phyloP scores from a whole-genome alignment of 2,888 invertebrate species.

The Xiphydria camelus region DNA sequence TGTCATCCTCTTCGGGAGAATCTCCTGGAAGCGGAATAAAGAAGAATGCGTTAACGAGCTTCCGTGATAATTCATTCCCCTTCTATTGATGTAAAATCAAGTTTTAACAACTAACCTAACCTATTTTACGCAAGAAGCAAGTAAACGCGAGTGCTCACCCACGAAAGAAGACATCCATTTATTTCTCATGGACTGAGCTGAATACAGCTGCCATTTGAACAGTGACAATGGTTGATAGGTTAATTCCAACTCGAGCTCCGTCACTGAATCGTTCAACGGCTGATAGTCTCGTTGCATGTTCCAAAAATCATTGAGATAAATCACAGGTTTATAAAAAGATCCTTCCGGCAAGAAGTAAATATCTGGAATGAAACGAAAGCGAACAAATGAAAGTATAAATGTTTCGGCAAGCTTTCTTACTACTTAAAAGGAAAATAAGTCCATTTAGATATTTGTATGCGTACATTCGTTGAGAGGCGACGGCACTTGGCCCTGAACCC shows the following conservation, averaged over 20 bases:
- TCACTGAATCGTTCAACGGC: slow-evolving; percentile 84
- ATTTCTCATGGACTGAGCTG: slow-evolving; percentile 92
- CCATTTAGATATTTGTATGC: slow-evolving; percentile 22
- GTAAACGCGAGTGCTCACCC: slow-evolving; percentile 32
- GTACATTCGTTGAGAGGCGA: slow-evolving; percentile 87
- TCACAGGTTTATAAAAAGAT: slow-evolving; percentile 87
- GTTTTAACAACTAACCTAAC: background rate
- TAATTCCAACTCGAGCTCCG: slow-evolving; percentile 70
- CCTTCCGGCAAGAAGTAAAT: slow-evolving; percentile 87
- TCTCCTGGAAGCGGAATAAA: slow-evolving; percentile 43
- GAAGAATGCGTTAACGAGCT: background rate
- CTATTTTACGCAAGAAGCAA: no score
- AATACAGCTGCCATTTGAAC: slow-evolving; percentile 98
- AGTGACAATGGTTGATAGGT: slow-evolving; percentile 90
- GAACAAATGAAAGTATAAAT: slow-evolving; percentile 3
- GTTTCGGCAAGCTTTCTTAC: slow-evolving; percentile 7
- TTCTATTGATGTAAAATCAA: background rate
- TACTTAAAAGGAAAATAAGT: background rate
- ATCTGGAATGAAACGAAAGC: slow-evolving; percentile 56
- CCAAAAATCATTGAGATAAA: slow-evolving; percentile 98
- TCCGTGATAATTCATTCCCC: no score
- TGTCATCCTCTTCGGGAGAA: slow-evolving; percentile 78
- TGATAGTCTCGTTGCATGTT: slow-evolving; percentile 94
- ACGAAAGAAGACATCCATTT: slow-evolving; percentile 67
- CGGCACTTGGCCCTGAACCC: slow-evolving; percentile 89